phyloP scores from a whole-genome alignment of 92 coral and sea anemone species.

The Zoanthus sansibaricus region DNA sequence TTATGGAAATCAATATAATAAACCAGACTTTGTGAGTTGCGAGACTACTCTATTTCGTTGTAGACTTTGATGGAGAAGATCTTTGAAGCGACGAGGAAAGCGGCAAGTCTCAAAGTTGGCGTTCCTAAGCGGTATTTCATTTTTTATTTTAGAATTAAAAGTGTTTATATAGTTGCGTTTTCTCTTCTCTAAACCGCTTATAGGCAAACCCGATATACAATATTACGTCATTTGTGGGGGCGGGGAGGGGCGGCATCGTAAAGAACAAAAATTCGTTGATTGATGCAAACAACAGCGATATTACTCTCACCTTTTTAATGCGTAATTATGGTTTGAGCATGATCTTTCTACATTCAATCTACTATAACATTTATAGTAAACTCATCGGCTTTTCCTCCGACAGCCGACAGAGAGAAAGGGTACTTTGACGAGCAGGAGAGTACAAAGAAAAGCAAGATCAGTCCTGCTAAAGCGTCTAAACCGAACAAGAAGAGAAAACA shows the following conservation, averaged over 20 bases:
- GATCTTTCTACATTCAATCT: neutral
- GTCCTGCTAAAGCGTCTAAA: conserved; percentile 27
- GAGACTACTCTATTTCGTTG: too few relatives aligned
- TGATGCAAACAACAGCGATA: neutral
- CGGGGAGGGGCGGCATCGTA: neutral
- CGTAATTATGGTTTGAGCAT: neutral
- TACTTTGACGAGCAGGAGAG: conserved; percentile 35
- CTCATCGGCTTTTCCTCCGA: neutral
- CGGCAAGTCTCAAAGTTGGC: too few relatives aligned
- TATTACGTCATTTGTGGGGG: neutral
- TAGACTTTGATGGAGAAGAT: too few relatives aligned
- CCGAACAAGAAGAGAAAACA: conserved; percentile 35
- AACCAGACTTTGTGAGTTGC: too few relatives aligned
- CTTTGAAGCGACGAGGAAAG: too few relatives aligned
- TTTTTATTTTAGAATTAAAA: too few relatives aligned
- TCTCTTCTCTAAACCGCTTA: too few relatives aligned
- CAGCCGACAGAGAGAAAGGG: conserved; percentile 43
- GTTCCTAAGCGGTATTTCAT: too few relatives aligned
- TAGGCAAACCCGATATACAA: too few relatives aligned
- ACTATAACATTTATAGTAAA: neutral
- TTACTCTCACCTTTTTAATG: neutral
- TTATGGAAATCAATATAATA: too few relatives aligned
- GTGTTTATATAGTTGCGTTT: too few relatives aligned
- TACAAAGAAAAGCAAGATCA: conserved; percentile 28
- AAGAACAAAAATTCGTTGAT: neutral